Evolutionary conservation across 2,797 vertebrate species (phyloP).

Genomic region (Psittacula derbiana): DNA sequence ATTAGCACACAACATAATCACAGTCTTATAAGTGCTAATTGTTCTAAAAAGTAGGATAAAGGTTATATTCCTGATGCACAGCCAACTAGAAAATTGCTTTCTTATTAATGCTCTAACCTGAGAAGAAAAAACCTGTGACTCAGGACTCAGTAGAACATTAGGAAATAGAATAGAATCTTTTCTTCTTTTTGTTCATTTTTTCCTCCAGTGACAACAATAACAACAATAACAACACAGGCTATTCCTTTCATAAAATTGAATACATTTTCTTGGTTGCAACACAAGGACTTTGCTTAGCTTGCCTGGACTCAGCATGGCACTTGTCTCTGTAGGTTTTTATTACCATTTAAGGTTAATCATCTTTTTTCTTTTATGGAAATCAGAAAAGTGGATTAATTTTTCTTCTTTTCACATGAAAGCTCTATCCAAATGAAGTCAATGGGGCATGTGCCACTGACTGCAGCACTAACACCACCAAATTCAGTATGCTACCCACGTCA

Average conservation of each 20-base stretch:
- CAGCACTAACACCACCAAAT: not conserved
- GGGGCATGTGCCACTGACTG: not conserved
- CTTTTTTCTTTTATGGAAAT: fast-evolving
- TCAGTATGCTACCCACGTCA: fast-evolving
- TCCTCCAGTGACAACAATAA: not conserved
- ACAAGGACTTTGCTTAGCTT: not conserved
- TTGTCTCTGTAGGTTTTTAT: not conserved
- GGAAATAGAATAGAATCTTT: not conserved
- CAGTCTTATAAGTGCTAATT: not conserved
- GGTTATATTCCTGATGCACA: not conserved
- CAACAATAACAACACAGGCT: not conserved
- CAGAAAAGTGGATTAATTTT: not conserved
- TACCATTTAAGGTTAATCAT: not conserved
- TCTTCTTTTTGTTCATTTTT: not conserved
- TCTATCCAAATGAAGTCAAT: not conserved
- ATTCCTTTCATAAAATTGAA: not conserved
- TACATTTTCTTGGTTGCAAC: not conserved
- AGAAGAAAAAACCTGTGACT: not conserved
- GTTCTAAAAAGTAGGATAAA: not conserved
- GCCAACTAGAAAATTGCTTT: not conserved
- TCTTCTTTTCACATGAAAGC: not conserved
- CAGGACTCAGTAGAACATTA: not conserved
- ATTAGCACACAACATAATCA: not conserved
- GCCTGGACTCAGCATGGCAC: not conserved
- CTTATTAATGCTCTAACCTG: not conserved